These are phyloP conservation scores for Hermodice carunculata DNA, from an alignment of 2,888 invertebrate genomes.

Conservation along the genomic window DNA sequence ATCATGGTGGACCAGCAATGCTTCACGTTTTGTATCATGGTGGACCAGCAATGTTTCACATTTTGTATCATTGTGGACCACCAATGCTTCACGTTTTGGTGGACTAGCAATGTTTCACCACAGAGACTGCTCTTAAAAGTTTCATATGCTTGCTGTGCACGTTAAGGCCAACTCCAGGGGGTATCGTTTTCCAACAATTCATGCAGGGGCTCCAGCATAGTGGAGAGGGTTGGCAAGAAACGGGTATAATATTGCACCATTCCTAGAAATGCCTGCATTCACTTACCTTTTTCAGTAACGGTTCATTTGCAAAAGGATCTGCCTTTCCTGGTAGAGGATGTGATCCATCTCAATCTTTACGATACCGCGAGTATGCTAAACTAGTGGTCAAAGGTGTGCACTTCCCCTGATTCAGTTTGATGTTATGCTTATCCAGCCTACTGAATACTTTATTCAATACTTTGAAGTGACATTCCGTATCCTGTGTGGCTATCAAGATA, in stretches of 20 bases:
- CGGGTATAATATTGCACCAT: not conserved
- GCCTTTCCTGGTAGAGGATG: not conserved
- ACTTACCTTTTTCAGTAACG: not conserved
- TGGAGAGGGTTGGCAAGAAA: not conserved
- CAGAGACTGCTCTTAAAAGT: not conserved
- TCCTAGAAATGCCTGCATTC: not conserved
- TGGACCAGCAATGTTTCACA: too few species aligned
- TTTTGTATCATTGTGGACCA: too few species aligned
- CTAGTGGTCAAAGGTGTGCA: too few species aligned
- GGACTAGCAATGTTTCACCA: constrained; percentile 39
- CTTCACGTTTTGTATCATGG: too few species aligned
- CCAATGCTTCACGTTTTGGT: too few species aligned
- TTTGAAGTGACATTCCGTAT: too few species aligned
- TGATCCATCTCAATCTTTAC: not conserved
- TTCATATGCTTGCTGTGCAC: not conserved
- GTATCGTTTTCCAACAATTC: not conserved
- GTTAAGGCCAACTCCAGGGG: not conserved
- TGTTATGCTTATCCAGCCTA: too few species aligned
- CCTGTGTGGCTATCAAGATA: too few species aligned
- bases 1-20: too few species aligned
- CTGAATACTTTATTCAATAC: too few species aligned
- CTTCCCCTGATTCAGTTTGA: too few species aligned
- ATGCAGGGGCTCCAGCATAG: not conserved
- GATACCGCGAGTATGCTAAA: not conserved
- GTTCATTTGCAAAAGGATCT: too few species aligned